These are phyloP conservation scores for Actinia equina DNA, from an alignment of 64 coral and sea anemone species.

Conservation along the genomic window DNA sequence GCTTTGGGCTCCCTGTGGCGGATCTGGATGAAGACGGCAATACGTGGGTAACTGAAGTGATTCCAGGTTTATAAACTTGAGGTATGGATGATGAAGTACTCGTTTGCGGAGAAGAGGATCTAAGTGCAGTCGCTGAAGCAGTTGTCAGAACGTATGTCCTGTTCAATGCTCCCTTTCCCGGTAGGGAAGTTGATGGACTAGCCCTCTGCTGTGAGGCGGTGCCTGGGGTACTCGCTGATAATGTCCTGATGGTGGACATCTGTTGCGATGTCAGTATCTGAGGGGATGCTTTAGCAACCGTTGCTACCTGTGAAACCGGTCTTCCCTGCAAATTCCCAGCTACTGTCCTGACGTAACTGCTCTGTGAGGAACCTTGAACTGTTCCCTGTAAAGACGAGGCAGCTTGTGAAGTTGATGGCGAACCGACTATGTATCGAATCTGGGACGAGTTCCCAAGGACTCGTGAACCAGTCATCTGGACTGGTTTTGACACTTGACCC, in stretches of 20 bases:
- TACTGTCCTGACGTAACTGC: not conserved
- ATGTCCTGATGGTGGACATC: not conserved
- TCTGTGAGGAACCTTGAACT: not conserved
- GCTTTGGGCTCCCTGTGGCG: not conserved
- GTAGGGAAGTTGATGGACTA: not conserved
- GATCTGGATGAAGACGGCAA: not conserved
- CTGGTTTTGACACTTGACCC: no score
- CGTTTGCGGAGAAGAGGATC: no score
- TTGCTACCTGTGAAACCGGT: not conserved
- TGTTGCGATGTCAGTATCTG: not conserved
- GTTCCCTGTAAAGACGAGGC: not conserved
- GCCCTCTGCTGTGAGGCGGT: not conserved
- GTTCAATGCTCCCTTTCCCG: not conserved
- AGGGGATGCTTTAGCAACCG: not conserved
- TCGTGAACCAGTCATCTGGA: no score
- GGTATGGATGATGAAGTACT: not conserved
- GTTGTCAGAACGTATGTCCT: not conserved
- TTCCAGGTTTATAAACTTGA: slow-evolving; percentile 5
- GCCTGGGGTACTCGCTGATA: not conserved
- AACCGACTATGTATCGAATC: slow-evolving; percentile 10
- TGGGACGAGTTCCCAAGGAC: no score
- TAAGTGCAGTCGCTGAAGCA: no score
- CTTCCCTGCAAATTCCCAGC: not conserved
- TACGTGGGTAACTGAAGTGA: not conserved
- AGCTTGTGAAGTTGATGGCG: not conserved